phyloP scores from a whole-genome alignment of 2,797 vertebrate genomes.

The Bovichtus diacanthus region DNA sequence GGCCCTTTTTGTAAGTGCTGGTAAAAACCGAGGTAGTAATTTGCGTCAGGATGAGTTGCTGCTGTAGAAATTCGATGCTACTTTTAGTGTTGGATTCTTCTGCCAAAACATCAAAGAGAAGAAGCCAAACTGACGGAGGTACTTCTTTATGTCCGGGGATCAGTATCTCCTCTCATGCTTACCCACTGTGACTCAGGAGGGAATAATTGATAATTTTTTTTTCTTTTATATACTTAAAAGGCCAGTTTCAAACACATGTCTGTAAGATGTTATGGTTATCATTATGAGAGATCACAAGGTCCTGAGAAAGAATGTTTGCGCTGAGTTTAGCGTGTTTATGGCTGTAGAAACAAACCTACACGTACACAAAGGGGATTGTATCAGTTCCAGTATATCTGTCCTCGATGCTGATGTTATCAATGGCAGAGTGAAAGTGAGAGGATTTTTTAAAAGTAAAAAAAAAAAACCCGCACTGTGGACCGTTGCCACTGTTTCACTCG shows the following conservation, averaged over 20 bases:
- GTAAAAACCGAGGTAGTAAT: conserved; percentile 18
- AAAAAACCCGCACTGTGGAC: conserved; percentile 34
- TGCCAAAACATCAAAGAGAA: conserved; percentile 39
- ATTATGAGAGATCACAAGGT: conserved; percentile 66
- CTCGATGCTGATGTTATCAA: background rate
- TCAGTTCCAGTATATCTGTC: background rate
- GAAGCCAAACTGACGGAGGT: conserved; percentile 10
- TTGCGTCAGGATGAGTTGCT: background rate
- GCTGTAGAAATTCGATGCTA: background rate
- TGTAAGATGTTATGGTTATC: conserved; percentile 68
- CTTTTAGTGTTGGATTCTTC: conserved; percentile 10
- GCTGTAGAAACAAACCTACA: conserved; percentile 21
- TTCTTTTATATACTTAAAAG: conserved; percentile 42
- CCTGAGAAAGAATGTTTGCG: conserved; percentile 68
- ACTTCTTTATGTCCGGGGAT: conserved; percentile 20
- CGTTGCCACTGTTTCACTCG: conserved; percentile 49
- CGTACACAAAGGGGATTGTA: background rate
- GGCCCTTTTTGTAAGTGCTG: background rate
- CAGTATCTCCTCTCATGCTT: conserved; percentile 25
- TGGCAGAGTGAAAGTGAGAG: conserved; percentile 9
- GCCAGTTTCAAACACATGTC: conserved; percentile 34
- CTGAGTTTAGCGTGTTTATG: conserved; percentile 21
- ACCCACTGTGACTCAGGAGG: conserved; percentile 15
- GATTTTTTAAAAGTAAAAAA: background rate
- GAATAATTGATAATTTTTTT: conserved; percentile 49